Base-by-base conservation (phyloP, 1,140 invertebrate genomes). In the Nasonia vitripennis region DNA sequence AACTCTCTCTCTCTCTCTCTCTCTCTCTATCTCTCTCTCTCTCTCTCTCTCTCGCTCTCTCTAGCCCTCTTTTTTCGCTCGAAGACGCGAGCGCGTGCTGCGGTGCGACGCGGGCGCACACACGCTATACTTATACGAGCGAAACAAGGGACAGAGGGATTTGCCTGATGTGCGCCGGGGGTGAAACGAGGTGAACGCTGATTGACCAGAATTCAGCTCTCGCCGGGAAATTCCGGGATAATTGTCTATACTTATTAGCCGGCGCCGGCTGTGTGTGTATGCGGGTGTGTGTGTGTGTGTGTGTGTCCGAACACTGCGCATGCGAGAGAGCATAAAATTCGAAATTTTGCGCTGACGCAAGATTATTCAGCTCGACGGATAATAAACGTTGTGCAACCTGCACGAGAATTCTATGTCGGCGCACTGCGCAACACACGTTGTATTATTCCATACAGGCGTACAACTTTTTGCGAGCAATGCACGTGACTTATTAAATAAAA, bases 181-280 rank as follows among this genome's bases (percentile, higher is more conserved):
- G 51, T 55, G 51, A 20, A 55, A 55, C 17, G 23, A 71, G 68
- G 34, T 62, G 10, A 70, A 68, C 20, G 37, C 34, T 70, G 62
- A 70, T 68, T 80, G 78, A 80, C 37, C 62, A n/a, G 34, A 70
- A 62, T 2, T 79, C 62, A 55, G 14, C 17, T 14, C 10, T 79
- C 20, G 11, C 7, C 7, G 2, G 20, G 37, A 34, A 31, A 68
- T 78, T 62, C 2, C 55, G 4, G 20, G 17, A 62, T 17, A n/a
- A 62, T n/a, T n/a, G 7, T 51, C 12, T 20, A 14, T 20, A 7
- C 14, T 62, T 62, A 62, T 62, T n/a, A 45, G 9, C 14, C 3
- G 3, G 55, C 55, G 55, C 55, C 17, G 55, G 17, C 6, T 17
- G 2, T 11, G 12, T 62, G 11, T 5, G 17, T 9, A n/a, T n/a